Evolutionary conservation across 2,797 vertebrate genomes (phyloP).

Genomic region (Brachyalestes nurse): DNA sequence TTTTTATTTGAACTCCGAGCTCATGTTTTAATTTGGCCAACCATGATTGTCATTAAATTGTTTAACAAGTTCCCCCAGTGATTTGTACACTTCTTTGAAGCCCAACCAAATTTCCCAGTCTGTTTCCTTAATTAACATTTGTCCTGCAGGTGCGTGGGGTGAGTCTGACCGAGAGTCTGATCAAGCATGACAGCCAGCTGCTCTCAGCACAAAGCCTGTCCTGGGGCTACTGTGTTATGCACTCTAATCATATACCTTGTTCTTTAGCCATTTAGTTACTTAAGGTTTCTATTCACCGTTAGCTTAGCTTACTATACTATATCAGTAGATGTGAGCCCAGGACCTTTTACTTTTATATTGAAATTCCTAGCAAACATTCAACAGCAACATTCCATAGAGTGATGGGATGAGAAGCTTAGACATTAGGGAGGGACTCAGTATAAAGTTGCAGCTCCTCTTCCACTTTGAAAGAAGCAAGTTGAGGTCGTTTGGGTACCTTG

Average conservation of each 20-base stretch:
- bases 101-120: background rate
- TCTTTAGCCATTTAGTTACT: background rate
- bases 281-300: background rate
- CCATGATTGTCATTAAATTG: background rate
- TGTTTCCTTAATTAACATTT: background rate
- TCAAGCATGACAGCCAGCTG: slow-evolving; percentile 11
- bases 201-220: slow-evolving; percentile 2
- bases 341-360: too few species aligned
- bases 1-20: background rate
- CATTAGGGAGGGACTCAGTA: too few species aligned
- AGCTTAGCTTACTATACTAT: background rate
- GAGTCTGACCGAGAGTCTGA: background rate
- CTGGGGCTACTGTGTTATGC: background rate
- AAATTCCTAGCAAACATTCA: too few species aligned
- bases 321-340: background rate
- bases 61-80: background rate
- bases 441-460: too few species aligned
- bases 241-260: background rate
- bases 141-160: slow-evolving; percentile 5
- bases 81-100: background rate
- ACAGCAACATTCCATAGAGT: too few species aligned
- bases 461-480: too few species aligned
- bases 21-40: background rate
- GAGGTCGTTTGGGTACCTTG: too few species aligned
- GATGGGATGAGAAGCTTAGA: too few species aligned